phyloP scores from a whole-genome alignment of 2,888 invertebrate genomes.

The Frankliniella intonsa region DNA sequence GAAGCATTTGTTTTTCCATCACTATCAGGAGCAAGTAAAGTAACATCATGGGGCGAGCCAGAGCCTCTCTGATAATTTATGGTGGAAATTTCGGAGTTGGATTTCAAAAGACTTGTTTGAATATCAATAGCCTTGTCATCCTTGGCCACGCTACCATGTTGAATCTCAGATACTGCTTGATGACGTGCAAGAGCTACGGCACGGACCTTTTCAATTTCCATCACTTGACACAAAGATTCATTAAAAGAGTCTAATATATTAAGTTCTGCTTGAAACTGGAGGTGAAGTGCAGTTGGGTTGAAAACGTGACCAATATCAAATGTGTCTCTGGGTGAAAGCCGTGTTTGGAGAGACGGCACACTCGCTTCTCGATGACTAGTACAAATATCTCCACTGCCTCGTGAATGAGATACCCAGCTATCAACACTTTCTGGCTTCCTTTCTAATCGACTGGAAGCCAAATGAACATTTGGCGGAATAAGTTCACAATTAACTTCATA shows the following conservation, averaged over 20 bases:
- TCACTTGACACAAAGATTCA: constrained; percentile 54
- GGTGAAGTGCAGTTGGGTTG: constrained; percentile 53
- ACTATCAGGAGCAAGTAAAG: constrained; percentile 35
- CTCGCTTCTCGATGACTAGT: neutral
- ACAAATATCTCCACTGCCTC: neutral
- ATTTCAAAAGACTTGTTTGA: neutral
- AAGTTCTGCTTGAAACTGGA: constrained; percentile 57
- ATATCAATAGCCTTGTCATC: neutral
- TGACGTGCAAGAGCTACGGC: constrained; percentile 29
- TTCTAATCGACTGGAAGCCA: neutral
- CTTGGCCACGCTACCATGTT: neutral
- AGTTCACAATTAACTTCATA: neutral
- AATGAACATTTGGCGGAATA: neutral
- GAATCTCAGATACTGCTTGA: neutral
- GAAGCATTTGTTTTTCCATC: constrained; percentile 31
- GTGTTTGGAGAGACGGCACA: neutral
- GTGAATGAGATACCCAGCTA: constrained; percentile 2
- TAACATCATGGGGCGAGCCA: constrained; percentile 39
- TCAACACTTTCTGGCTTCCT: neutral
- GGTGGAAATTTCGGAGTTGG: constrained; percentile 39
- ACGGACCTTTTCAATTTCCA: constrained; percentile 52
- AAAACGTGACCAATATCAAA: constrained; percentile 38
- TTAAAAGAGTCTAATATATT: constrained; percentile 58
- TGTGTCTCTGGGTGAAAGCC: neutral
- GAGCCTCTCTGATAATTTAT: constrained; percentile 41